Percentiles rank a stretch among this genome's conserved stretches.
These are phyloP conservation scores for Cryptosula pallasiana DNA, from an alignment of 2,888 invertebrate species.

Conservation along the genomic window DNA sequence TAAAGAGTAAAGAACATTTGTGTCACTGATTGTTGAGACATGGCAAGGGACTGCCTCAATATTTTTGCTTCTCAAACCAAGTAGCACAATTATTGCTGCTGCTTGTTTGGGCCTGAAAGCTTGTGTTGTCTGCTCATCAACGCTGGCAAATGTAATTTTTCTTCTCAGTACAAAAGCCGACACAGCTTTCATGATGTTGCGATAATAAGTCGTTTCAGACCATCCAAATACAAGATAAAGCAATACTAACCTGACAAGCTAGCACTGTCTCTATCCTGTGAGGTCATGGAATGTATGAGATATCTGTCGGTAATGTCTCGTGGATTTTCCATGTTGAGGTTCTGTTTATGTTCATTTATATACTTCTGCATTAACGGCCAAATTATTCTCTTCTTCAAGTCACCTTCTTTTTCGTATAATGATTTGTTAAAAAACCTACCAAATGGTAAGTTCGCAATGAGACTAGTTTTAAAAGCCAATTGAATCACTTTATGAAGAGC, in stretches of 20 bases:
- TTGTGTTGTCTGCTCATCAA: too few relatives aligned
- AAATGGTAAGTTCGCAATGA: conserved; percentile 5
- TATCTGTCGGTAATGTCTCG: conserved; percentile 7
- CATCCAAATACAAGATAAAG: too few relatives aligned
- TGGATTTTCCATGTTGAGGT: neutral
- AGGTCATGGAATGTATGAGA: neutral
- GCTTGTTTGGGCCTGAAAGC: too few relatives aligned
- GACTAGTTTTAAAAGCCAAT: neutral
- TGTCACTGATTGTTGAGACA: too few relatives aligned
- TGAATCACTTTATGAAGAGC: neutral
- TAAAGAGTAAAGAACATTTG: too few relatives aligned
- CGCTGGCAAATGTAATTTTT: too few relatives aligned
- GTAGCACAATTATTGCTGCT: too few relatives aligned
- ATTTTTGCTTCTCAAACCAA: too few relatives aligned
- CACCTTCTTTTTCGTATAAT: neutral
- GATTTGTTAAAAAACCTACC: neutral
- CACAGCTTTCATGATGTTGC: too few relatives aligned
- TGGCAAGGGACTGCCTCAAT: too few relatives aligned
- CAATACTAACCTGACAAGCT: conserved; percentile 21
- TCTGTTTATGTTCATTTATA: conserved; percentile 17
- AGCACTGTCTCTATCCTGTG: neutral
- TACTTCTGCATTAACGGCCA: neutral
- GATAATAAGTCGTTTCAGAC: too few relatives aligned
- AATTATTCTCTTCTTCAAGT: neutral
- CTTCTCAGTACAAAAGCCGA: too few relatives aligned